Percentiles rank a stretch among this genome's conserved stretches.
Conservation (phyloP, 92 coral and sea anemone species). For the Porites cylindrica region DNA sequence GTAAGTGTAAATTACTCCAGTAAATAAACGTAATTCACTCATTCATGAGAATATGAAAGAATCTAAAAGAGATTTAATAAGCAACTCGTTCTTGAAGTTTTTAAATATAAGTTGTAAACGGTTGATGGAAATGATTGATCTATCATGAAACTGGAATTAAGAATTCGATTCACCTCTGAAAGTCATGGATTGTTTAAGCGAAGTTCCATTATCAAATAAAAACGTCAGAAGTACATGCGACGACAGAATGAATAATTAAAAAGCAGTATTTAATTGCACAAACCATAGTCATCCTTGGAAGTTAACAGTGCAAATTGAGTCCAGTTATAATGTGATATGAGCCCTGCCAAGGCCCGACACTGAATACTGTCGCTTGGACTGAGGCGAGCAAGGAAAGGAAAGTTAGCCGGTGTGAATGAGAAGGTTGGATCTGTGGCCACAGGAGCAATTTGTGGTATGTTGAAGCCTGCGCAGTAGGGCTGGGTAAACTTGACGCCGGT, state of each 20-base stretch:
- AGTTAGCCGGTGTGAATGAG: conserved; percentile 64
- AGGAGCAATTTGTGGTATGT: conserved; percentile 80
- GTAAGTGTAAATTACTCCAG: too few relatives aligned
- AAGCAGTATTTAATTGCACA: neutral
- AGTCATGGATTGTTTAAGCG: too few relatives aligned
- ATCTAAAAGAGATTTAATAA: too few relatives aligned
- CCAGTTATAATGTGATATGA: conserved; percentile 77
- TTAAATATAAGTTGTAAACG: too few relatives aligned
- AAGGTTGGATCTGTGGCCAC: conserved; percentile 84
- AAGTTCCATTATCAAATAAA: too few relatives aligned
- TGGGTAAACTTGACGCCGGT: conserved; percentile 81
- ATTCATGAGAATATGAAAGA: too few relatives aligned
- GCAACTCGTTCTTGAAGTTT: too few relatives aligned
- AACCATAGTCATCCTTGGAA: conserved; percentile 85
- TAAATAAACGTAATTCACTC: too few relatives aligned
- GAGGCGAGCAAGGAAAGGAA: conserved; percentile 71
- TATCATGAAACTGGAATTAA: too few relatives aligned
- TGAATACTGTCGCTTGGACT: conserved; percentile 75
- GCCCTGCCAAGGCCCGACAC: conserved; percentile 75
- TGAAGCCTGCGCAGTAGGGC: conserved; percentile 81
- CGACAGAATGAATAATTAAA: neutral
- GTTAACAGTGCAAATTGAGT: conserved; percentile 67
- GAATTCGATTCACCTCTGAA: too few relatives aligned
- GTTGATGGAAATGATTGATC: neutral
- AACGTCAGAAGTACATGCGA: neutral